These are phyloP conservation scores for Eugnorisma glareosa DNA, from an alignment of 2,888 invertebrate genomes.

Conservation along the genomic window DNA sequence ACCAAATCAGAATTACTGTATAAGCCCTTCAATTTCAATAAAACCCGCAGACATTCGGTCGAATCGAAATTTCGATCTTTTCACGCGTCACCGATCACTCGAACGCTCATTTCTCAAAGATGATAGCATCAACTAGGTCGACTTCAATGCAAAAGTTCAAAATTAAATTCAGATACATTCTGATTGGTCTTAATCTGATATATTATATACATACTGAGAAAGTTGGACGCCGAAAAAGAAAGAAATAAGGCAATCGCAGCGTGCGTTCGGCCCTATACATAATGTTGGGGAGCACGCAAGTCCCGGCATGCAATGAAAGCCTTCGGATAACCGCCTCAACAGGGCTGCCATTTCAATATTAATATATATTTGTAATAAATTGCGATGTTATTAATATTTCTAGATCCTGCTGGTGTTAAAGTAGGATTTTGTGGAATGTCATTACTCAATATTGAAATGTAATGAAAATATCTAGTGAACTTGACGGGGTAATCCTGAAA, in stretches of 20 bases:
- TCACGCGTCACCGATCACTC: constrained; percentile 38
- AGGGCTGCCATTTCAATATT: constrained; percentile 73
- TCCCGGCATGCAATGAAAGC: constrained; percentile 80
- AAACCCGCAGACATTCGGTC: constrained; percentile 18
- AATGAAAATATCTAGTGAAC: constrained; percentile 47
- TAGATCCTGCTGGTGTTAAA: constrained; percentile 48
- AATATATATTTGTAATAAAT: constrained; percentile 60
- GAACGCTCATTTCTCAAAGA: constrained; percentile 44
- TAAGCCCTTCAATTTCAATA: constrained; percentile 30
- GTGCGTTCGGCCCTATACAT: constrained; percentile 80
- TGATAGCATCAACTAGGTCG: constrained; percentile 56
- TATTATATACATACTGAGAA: constrained; percentile 70
- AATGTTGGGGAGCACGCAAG: constrained; percentile 83
- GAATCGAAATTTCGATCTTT: constrained; percentile 36
- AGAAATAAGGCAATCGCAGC: constrained; percentile 77
- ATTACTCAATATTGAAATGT: constrained; percentile 35
- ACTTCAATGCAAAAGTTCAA: constrained; percentile 48
- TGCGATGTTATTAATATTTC: constrained; percentile 51
- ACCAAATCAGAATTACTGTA: constrained; percentile 22
- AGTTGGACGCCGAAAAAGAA: constrained; percentile 70
- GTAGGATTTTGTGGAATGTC: constrained; percentile 38
- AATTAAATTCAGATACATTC: constrained; percentile 66
- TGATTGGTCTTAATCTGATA: constrained; percentile 72
- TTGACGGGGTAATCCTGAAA: constrained; percentile 12
- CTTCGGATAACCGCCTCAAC: constrained; percentile 72